These are phyloP conservation scores for Clunio marinus DNA, from an alignment of 2,888 invertebrate genomes.

Conservation along the genomic window DNA sequence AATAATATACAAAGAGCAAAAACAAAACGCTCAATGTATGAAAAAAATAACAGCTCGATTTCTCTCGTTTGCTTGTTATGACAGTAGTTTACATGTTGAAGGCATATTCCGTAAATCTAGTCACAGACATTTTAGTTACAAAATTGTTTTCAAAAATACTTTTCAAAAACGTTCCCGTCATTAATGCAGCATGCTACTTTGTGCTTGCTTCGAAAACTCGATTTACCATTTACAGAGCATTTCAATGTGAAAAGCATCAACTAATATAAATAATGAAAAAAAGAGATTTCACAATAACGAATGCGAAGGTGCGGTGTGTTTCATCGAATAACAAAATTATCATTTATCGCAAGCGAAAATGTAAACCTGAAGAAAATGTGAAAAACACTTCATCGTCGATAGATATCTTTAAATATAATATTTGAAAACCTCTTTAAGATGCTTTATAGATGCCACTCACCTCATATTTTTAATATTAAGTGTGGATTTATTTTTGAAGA, in stretches of 20 bases:
- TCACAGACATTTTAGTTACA: no score
- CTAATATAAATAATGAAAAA: conserved; percentile 14
- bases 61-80: conserved; percentile 17
- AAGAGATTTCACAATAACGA: conserved; percentile 11
- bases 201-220: not conserved
- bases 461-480: not conserved
- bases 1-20: conserved; percentile 8
- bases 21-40: not conserved
- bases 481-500: not conserved
- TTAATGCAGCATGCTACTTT: not conserved
- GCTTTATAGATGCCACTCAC: conserved; percentile 1
- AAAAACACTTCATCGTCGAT: not conserved
- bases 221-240: conserved; percentile 19
- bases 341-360: not conserved
- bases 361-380: not conserved
- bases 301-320: not conserved
- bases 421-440: not conserved
- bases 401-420: no score
- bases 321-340: not conserved
- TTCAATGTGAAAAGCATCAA: conserved; percentile 16
- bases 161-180: no score
- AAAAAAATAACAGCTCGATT: conserved; percentile 22
- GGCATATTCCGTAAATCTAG: not conserved
- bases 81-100: not conserved
- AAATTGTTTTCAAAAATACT: no score